A percentile compares a stretch with the other conserved stretches of the same genome.
Evolutionary conservation across 2,797 vertebrate species (phyloP).

Genomic region (Schizopygopsis malacanthus): DNA sequence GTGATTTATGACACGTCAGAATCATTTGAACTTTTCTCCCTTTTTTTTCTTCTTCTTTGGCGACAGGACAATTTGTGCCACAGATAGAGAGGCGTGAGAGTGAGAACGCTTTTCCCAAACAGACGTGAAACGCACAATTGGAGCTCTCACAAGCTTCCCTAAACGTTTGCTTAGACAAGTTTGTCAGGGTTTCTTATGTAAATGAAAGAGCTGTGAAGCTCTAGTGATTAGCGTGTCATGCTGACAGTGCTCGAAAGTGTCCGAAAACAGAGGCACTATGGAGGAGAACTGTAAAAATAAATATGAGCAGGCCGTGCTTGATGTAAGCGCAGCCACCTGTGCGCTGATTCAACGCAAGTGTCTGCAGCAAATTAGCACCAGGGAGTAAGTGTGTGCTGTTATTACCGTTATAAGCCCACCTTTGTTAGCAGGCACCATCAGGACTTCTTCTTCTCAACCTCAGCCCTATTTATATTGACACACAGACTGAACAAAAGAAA

Average conservation of each 20-base stretch:
- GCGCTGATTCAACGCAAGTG: constrained; percentile 72
- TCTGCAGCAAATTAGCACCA: constrained; percentile 71
- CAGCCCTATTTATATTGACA: constrained; percentile 71
- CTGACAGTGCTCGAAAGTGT: constrained; percentile 52
- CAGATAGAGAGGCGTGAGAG: constrained; percentile 34
- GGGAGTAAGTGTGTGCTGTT: constrained; percentile 61
- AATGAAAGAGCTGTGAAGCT: constrained; percentile 71
- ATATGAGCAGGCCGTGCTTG: constrained; percentile 71
- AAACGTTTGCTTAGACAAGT: constrained; percentile 74
- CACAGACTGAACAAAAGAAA: constrained; percentile 73
- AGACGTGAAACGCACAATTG: constrained; percentile 46
- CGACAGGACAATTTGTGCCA: constrained; percentile 38
- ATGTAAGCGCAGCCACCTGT: constrained; percentile 82
- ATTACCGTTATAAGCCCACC: constrained; percentile 70
- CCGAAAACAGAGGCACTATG: constrained; percentile 71
- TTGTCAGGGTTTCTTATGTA: constrained; percentile 77
- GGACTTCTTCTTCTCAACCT: constrained; percentile 70
- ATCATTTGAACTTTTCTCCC: constrained; percentile 74
- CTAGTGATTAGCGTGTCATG: constrained; percentile 73
- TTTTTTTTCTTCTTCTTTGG: constrained; percentile 66
- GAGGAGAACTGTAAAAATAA: constrained; percentile 75
- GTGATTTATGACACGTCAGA: constrained; percentile 83
- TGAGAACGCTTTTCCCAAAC: constrained; percentile 47
- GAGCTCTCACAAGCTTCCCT: constrained; percentile 42
- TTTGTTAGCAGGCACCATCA: constrained; percentile 73